Percentiles rank a stretch among this genome's conserved stretches.
These are phyloP conservation scores for Clinocottus analis DNA, from an alignment of 2,113 vertebrate genomes.

Conservation along the genomic window DNA sequence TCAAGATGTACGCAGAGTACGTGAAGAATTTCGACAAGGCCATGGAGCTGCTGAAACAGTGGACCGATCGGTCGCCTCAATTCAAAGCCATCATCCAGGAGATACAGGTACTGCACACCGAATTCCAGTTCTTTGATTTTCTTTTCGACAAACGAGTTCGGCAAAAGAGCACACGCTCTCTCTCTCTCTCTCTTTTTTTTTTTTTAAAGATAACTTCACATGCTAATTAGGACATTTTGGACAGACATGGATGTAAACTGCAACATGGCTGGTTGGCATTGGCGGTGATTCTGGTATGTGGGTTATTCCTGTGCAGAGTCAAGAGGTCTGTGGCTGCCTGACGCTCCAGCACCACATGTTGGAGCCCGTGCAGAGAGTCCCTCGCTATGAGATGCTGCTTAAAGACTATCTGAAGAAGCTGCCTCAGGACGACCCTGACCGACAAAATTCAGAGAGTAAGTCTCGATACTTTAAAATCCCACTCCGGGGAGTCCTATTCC, in stretches of 20 bases:
- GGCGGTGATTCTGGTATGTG: not conserved
- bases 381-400: constrained; percentile 97
- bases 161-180: no score
- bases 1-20: constrained; percentile 99
- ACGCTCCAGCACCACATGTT: constrained; percentile 99
- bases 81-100: constrained; percentile 95
- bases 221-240: not conserved
- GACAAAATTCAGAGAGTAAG: constrained; percentile 93
- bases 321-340: constrained; percentile 90
- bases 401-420: constrained; percentile 98
- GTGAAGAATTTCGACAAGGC: constrained; percentile 97
- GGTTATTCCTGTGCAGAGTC: constrained; percentile 82
- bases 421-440: constrained; percentile 90
- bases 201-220: not conserved
- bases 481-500: not conserved
- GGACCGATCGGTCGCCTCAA: constrained; percentile 91
- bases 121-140: no score
- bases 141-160: no score
- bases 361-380: constrained; percentile 96
- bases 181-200: no score
- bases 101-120: constrained; percentile 88
- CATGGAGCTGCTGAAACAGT: constrained; percentile 94
- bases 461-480: not conserved
- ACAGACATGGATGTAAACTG: not conserved
- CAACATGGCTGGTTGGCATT: not conserved